Evolutionary conservation across 2,113 vertebrate species (phyloP).

Genomic region (Nycticryphes semicollaris): DNA sequence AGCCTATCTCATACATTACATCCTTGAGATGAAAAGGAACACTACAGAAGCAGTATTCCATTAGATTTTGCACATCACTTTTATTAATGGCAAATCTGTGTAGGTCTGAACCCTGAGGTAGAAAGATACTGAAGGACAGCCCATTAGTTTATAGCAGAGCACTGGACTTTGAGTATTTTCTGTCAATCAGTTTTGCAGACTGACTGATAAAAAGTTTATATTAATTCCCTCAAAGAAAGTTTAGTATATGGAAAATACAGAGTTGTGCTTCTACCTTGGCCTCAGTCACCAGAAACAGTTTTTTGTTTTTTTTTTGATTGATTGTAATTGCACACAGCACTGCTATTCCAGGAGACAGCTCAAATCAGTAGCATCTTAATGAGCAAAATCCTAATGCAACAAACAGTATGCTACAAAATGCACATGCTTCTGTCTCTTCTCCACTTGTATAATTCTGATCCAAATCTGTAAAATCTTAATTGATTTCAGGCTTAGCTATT

Average conservation of each 20-base stretch:
- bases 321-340: background rate
- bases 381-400: background rate
- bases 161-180: background rate
- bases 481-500: background rate
- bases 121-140: background rate
- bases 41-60: background rate
- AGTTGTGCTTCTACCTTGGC: background rate
- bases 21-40: background rate
- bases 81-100: background rate
- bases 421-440: background rate
- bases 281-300: background rate
- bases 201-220: background rate
- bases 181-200: background rate
- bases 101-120: background rate
- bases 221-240: background rate
- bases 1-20: background rate
- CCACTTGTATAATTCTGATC: background rate
- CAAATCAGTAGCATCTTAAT: background rate
- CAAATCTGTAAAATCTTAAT: slow-evolving; percentile 1
- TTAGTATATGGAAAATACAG: background rate
- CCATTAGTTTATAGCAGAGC: background rate
- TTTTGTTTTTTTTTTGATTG: background rate
- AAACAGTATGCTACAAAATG: background rate
- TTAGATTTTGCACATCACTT: background rate
- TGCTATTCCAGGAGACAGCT: background rate